Conservation (phyloP, 2,888 invertebrate species). For the Pseudolycoriella hygida region DNA sequence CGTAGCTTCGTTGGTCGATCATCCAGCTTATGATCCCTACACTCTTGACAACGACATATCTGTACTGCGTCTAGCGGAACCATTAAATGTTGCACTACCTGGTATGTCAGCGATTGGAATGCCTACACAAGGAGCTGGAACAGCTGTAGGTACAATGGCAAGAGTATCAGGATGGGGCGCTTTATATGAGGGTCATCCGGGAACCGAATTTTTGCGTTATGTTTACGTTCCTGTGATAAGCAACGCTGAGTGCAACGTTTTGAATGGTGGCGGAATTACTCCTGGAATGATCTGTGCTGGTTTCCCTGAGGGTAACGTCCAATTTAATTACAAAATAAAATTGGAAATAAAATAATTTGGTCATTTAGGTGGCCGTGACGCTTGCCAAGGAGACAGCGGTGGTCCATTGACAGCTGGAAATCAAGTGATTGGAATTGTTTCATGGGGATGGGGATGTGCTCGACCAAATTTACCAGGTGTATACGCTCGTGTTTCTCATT, state of each 20-base stretch:
- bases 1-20: slow-evolving; percentile 19
- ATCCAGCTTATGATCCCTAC: slow-evolving; percentile 22
- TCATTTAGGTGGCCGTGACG: slow-evolving; percentile 8
- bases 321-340: too few species aligned
- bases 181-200: slow-evolving; percentile 10
- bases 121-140: slow-evolving; percentile 16
- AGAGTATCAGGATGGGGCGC: slow-evolving; percentile 25
- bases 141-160: slow-evolving; percentile 21
- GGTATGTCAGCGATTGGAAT: slow-evolving; percentile 18
- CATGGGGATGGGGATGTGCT: slow-evolving; percentile 6
- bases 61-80: slow-evolving; percentile 17
- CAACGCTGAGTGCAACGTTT: slow-evolving; percentile 13
- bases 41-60: slow-evolving; percentile 23
- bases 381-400: slow-evolving; percentile 12
- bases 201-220: slow-evolving; percentile 20
- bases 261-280: slow-evolving; percentile 6
- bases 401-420: slow-evolving; percentile 9
- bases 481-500: too few species aligned
- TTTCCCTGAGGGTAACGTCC: not conserved
- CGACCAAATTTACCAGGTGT: too few species aligned
- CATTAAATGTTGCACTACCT: slow-evolving; percentile 15
- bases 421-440: slow-evolving; percentile 11
- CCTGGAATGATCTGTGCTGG: slow-evolving; percentile 11
- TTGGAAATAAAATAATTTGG: too few species aligned
- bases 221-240: slow-evolving; percentile 31